These are phyloP conservation scores for Neofelis nebulosa DNA, from an alignment of 2,113 vertebrate species.

Conservation along the genomic window DNA sequence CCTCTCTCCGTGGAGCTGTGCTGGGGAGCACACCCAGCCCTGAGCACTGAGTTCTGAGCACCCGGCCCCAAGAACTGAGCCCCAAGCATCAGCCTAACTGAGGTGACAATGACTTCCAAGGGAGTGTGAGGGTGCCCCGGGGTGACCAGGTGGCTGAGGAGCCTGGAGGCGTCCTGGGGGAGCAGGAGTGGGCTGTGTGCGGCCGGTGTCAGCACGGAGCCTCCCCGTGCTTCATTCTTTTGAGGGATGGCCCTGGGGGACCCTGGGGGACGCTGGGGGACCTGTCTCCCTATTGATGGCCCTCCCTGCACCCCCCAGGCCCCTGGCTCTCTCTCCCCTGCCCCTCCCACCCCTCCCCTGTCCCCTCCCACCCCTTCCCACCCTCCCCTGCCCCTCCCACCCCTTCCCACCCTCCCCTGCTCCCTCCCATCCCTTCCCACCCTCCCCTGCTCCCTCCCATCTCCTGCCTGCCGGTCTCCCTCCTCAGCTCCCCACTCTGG, in stretches of 20 bases:
- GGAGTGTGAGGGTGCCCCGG: neutral
- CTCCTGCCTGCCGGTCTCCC: neutral
- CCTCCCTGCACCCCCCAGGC: fast-evolving
- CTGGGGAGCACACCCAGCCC: neutral
- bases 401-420: no score
- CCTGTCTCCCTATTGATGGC: neutral
- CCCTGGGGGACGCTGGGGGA: no score
- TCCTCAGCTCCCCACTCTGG: neutral
- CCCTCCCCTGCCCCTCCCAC: neutral
- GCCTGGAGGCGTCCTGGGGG: neutral
- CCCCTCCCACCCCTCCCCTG: no score
- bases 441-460: neutral
- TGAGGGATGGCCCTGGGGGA: no score
- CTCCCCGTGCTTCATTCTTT: neutral
- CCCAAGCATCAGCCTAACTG: neutral
- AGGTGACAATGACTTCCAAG: neutral
- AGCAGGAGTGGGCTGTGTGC: neutral
- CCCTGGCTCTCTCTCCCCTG: neutral
- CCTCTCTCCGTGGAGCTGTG: neutral
- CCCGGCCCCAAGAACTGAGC: neutral
- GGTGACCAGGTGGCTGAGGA: neutral
- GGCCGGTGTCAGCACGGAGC: neutral
- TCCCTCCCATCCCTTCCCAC: no score
- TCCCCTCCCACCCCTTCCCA: no score
- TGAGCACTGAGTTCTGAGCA: neutral